Conservation (phyloP, 2,888 invertebrate species). For the Parnassius mnemosyne region DNA sequence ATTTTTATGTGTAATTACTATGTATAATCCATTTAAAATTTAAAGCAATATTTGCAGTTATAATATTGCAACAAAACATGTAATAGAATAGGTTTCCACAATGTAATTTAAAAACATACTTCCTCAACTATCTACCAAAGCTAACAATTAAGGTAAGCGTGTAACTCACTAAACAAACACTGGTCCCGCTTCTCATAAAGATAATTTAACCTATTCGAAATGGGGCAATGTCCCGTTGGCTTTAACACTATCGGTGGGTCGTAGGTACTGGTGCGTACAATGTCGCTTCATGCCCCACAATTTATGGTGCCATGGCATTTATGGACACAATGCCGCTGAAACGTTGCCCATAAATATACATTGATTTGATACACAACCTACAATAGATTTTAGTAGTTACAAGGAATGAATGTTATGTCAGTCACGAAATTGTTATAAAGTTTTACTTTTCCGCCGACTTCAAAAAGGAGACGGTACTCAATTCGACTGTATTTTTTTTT, state of each 20-base stretch:
- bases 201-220: slow-evolving; percentile 51
- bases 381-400: neutral
- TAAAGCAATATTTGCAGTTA: no score
- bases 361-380: slow-evolving; percentile 16
- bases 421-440: no score
- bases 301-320: slow-evolving; percentile 73
- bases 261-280: slow-evolving; percentile 47
- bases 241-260: slow-evolving; percentile 41
- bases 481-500: no score
- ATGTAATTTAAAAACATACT: no score
- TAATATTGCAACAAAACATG: no score
- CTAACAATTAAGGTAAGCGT: neutral
- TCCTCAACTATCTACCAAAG: no score
- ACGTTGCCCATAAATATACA: slow-evolving; percentile 30
- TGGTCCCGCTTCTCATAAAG: slow-evolving; percentile 16
- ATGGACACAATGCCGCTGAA: slow-evolving; percentile 50
- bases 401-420: no score
- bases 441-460: no score
- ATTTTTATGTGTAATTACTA: no score
- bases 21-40: no score
- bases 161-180: slow-evolving; percentile 20
- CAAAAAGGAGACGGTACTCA: no score
- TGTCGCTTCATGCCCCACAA: slow-evolving; percentile 57
- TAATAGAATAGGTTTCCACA: no score
- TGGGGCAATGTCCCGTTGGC: slow-evolving; percentile 64